Base-by-base conservation (phyloP, 2,888 invertebrate genomes). In the Meiosimyza platycephala region DNA sequence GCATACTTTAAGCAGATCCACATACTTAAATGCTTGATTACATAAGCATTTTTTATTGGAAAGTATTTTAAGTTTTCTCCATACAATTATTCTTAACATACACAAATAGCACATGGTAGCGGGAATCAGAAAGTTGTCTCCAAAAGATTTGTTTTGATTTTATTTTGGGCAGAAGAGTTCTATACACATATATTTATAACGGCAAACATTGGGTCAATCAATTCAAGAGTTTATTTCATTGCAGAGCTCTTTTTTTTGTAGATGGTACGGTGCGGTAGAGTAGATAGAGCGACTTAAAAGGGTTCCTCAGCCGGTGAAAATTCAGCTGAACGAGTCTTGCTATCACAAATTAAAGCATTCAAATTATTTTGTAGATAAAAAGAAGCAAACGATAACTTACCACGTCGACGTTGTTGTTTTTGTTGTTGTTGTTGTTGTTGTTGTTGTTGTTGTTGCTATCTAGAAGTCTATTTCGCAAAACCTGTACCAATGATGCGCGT, bases 401-500 rank as follows among this genome's bases (percentile, higher is more conserved):
- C 81, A 78, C 71, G 71, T 81, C 83, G 15, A 74, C 73, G 71
- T 78, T 81, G 28, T 40, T 40, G 40, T 40, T 40, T 6, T 40
- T 40, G 9, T 40, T 40, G 40, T 7, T 40, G 40, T 5, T 9
- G 1, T 40, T 40, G 40, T 40, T 40, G 40, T 40, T 40, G 1
- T 40, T 40, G 9, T 40, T 40, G 40, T 7, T 40, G 40, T 5
- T 9, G 1, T 40, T 40, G 40, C 40, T 40, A 6, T 85, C 85
- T n/a, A 81, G 71, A 13, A 83, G 71, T 68, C 80, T 82, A 73
- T 83, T 85, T 15, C 79, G 79, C 3, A 85, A 71, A 6, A 83
- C 64, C 72, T 84, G 84, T 54, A 80, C 72, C n/a, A 85, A 65
- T 1, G 82, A 73, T 33, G 80, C 78, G 2, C 87, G 81, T 73